Evolutionary conservation across 2,888 invertebrate species (phyloP), one percentile per base, ranked within the genome.

Genomic region (Drosophila mettleri): DNA sequence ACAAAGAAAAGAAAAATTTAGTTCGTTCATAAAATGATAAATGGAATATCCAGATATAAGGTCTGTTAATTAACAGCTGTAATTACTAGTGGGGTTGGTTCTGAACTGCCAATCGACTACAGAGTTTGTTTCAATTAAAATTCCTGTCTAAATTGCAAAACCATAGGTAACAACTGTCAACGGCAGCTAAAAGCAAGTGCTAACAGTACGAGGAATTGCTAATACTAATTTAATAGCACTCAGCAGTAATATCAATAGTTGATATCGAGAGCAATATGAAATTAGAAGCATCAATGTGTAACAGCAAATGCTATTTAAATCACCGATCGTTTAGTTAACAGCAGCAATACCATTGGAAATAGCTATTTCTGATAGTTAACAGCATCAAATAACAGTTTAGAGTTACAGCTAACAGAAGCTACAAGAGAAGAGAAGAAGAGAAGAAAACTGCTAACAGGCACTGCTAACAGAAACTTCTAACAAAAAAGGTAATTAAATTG

Each of bases 11-110:
- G 14, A 41, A 6, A n/a, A n/a, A n/a, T 22, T 22, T 1, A 5
- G 41, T n/a, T 0, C 8, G 4, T 22, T 3, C 24, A 5, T 10
- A 12, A n/a, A 5, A 2, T 27, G 10, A 1, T 24, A 27, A 2
- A 16, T 6, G 5, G 16, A 27, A 27, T 45, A 1, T 9, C 1
- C 27, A 16, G 27, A 10, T n/a, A 10, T 16, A 9, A 3, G 2
- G n/a, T 2, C 43, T 27, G 27, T 45, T 45, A 45, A 45, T 45
- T 45, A 45, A 45, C 45, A 45, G 27, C 16, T 27, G 45, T 27
- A 45, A 27, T 27, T 27, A 9, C 24, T 5, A 10, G 43, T n/a
- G 24, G 5, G 14, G 20, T 14, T 2, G 2, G 7, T 8, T 22
- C 12, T 14, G 14, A 3, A 41, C 14, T 8, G 7, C 14, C 41